Conservation (phyloP, 2,888 invertebrate genomes). For the Philonicus albiceps region DNA sequence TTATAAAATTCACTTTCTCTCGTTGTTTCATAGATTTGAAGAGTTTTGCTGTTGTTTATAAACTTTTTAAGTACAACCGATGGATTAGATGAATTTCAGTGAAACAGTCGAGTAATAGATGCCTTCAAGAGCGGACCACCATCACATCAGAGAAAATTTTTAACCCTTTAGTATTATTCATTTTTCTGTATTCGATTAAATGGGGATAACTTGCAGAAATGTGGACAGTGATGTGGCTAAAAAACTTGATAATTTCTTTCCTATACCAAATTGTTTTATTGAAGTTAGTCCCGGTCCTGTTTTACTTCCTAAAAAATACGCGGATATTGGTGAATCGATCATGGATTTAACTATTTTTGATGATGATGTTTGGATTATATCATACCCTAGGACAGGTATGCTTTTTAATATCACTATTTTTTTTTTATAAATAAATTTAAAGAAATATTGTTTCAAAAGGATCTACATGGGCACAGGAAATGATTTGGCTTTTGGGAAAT, state of each 20-base stretch:
- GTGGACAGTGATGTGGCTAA: slow-evolving; percentile 69
- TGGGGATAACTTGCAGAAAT: slow-evolving; percentile 65
- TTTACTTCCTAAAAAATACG: slow-evolving; percentile 74
- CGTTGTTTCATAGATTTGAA: background rate
- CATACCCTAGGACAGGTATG: slow-evolving; percentile 88
- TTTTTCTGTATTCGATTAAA: slow-evolving; percentile 40
- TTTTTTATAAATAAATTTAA: background rate
- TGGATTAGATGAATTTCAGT: background rate
- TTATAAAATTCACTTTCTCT: slow-evolving; percentile 32
- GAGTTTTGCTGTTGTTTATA: slow-evolving; percentile 2
- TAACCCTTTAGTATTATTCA: background rate
- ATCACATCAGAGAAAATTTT: background rate
- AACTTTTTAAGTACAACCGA: background rate
- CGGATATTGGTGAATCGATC: slow-evolving; percentile 74
- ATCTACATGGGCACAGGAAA: slow-evolving; percentile 94
- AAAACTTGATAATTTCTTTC: slow-evolving; percentile 73
- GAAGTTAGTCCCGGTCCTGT: slow-evolving; percentile 77
- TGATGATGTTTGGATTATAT: slow-evolving; percentile 86
- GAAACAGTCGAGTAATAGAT: background rate
- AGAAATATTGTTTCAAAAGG: slow-evolving; percentile 63
- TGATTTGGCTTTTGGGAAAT: slow-evolving; percentile 89
- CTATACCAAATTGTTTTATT: slow-evolving; percentile 73
- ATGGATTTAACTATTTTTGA: slow-evolving; percentile 74
- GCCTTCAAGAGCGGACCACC: background rate
- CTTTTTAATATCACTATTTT: background rate